Percentiles rank a stretch among this genome's conserved stretches.
Conservation (phyloP, 2,113 vertebrate species). For the Puma concolor region DNA sequence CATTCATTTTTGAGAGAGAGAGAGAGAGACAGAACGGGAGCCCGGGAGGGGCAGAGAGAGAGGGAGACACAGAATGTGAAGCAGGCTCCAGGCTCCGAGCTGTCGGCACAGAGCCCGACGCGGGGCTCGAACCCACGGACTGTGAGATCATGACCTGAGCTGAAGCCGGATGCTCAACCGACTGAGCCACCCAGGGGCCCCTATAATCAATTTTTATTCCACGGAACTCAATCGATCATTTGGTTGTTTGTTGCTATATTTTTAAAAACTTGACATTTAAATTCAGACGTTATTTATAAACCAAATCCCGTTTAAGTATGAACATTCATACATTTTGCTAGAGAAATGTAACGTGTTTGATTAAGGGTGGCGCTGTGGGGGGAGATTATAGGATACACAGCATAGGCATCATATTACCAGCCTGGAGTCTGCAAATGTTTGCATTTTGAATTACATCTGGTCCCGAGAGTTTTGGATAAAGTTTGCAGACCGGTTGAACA, state of each 20-base stretch:
- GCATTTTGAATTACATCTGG: not conserved
- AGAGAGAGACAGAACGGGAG: too few species aligned
- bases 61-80: too few species aligned
- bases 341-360: not conserved
- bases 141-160: too few species aligned
- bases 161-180: too few species aligned
- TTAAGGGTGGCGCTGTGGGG: not conserved
- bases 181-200: too few species aligned
- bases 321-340: not conserved
- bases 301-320: not conserved
- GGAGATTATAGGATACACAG: not conserved
- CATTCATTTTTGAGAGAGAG: too few species aligned
- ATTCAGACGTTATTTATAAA: not conserved
- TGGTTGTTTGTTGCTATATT: not conserved
- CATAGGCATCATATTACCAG: not conserved
- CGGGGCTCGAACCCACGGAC: too few species aligned
- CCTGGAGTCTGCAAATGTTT: not conserved
- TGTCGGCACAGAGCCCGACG: too few species aligned
- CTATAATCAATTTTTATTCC: not conserved
- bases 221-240: not conserved
- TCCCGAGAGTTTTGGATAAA: not conserved
- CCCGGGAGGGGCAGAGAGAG: too few species aligned
- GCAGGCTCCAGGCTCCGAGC: too few species aligned
- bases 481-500: not conserved
- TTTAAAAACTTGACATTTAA: not conserved